These are phyloP conservation scores for Diadegma fenestrale DNA, from an alignment of 2,888 invertebrate species.

Conservation along the genomic window DNA sequence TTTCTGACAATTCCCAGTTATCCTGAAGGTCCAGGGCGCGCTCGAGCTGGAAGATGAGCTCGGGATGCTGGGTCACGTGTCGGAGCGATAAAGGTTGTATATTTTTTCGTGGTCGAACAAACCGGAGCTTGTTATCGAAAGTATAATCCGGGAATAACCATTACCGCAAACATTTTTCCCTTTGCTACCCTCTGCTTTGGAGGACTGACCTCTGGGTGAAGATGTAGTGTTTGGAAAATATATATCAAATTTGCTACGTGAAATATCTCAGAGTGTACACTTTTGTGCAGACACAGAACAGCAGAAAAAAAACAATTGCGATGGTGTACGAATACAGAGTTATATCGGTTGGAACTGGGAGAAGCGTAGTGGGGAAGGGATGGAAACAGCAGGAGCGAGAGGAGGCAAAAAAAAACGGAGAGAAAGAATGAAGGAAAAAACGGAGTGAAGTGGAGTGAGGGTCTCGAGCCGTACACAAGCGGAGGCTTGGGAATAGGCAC, in stretches of 20 bases:
- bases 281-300: constrained; percentile 26
- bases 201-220: constrained; percentile 46
- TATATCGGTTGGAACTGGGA: constrained; percentile 36
- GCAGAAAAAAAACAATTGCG: constrained; percentile 42
- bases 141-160: constrained; percentile 69
- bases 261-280: constrained; percentile 64
- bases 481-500: constrained; percentile 75
- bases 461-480: constrained; percentile 58
- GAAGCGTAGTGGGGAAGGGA: constrained; percentile 43
- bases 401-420: constrained; percentile 45
- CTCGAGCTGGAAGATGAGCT: neutral
- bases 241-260: constrained; percentile 65
- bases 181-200: constrained; percentile 5
- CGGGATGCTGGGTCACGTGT: neutral
- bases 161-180: constrained; percentile 64
- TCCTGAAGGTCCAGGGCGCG: neutral
- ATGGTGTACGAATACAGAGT: constrained; percentile 32
- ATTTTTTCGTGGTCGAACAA: constrained; percentile 17
- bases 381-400: constrained; percentile 57
- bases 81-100: constrained; percentile 36
- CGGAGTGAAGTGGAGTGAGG: constrained; percentile 62
- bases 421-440: constrained; percentile 60
- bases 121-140: constrained; percentile 42
- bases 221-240: constrained; percentile 68
- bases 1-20: neutral